These are phyloP conservation scores for Alentia gelatinosa DNA, from an alignment of 2,888 invertebrate genomes.

Conservation along the genomic window DNA sequence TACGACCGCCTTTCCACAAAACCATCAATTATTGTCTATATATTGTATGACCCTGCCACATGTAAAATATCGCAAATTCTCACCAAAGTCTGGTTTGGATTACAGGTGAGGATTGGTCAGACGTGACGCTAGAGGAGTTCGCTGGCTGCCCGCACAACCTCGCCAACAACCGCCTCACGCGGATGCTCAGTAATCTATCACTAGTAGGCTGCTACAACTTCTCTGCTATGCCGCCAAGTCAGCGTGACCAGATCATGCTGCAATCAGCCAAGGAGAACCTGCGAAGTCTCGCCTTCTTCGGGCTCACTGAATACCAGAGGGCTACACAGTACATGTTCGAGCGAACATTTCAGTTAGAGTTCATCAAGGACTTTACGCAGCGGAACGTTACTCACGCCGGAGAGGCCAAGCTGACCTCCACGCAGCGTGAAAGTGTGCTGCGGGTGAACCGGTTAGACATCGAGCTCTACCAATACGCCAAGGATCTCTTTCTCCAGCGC, in stretches of 20 bases:
- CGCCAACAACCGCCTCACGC: conserved; percentile 96
- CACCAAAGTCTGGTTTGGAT: no score
- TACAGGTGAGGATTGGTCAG: conserved; percentile 82
- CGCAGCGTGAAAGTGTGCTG: conserved; percentile 88
- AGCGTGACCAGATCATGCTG: conserved; percentile 86
- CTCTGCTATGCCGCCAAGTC: conserved; percentile 67
- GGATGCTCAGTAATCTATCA: conserved; percentile 98
- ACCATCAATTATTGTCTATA: no score
- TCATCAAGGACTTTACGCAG: conserved; percentile 86
- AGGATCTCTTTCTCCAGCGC: conserved; percentile 88
- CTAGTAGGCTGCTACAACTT: conserved; percentile 96
- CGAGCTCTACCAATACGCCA: conserved; percentile 95
- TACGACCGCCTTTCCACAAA: no score
- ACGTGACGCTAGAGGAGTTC: conserved; percentile 94
- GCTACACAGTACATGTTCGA: conserved; percentile 79
- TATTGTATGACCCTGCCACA: no score
- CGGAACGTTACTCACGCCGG: conserved; percentile 94
- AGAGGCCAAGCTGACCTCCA: conserved; percentile 87
- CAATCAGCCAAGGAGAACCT: conserved; percentile 97
- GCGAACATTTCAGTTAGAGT: conserved; percentile 74
- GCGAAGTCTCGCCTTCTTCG: conserved; percentile 95
- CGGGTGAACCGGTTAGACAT: conserved; percentile 93
- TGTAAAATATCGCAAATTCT: no score
- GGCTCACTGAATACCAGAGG: conserved; percentile 96
- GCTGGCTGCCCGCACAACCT: conserved; percentile 94